A percentile compares a stretch with the other conserved stretches of the same genome.
Evolutionary conservation across 2,797 vertebrate genomes (phyloP).

Genomic region (Macropodus opercularis): DNA sequence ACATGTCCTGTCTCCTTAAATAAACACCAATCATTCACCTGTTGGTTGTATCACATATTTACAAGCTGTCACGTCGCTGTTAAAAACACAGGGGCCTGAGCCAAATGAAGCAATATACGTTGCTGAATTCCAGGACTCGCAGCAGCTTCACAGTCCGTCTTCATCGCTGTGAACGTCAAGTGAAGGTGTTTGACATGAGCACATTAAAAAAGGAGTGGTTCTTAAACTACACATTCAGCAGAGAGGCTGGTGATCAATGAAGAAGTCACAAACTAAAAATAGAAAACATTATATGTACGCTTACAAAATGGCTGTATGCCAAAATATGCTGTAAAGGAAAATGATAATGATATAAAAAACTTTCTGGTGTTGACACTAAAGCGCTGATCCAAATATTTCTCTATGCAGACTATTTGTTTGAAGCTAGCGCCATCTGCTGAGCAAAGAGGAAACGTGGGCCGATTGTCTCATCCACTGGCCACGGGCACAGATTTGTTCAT

Average conservation of each 20-base stretch:
- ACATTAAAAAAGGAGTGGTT: neutral
- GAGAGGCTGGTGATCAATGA: neutral
- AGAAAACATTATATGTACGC: neutral
- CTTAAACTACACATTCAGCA: conserved; percentile 33
- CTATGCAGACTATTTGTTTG: conserved; percentile 5
- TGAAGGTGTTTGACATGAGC: neutral
- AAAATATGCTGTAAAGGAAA: too few relatives aligned
- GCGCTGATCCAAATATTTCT: neutral
- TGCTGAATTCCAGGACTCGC: neutral
- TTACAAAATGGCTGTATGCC: too few relatives aligned
- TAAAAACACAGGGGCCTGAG: neutral
- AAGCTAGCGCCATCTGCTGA: conserved; percentile 63
- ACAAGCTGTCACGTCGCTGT: accelerated
- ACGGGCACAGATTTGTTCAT: neutral
- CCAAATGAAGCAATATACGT: neutral
- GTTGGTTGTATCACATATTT: neutral
- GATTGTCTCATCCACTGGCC: conserved; percentile 53
- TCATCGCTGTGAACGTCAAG: accelerated
- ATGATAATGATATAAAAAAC: too few relatives aligned
- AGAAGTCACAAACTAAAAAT: neutral
- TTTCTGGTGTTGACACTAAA: too few relatives aligned
- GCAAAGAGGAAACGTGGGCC: conserved; percentile 36
- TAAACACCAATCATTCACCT: neutral
- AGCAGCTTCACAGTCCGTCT: too few relatives aligned
- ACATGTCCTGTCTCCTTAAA: neutral